phyloP scores from a whole-genome alignment of 2,888 invertebrate species.

The Tipula confusa region DNA sequence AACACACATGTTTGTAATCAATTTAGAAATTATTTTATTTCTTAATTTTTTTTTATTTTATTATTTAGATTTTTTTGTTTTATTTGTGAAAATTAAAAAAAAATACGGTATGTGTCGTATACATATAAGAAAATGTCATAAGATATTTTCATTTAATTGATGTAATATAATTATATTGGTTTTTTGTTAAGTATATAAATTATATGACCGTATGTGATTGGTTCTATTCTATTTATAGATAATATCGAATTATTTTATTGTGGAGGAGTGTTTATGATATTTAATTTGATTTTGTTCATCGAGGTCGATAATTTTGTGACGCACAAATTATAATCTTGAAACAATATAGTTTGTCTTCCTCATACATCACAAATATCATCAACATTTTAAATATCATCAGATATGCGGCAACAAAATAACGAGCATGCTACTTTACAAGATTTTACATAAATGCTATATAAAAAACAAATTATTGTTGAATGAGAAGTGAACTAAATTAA shows the following conservation, averaged over 20 bases:
- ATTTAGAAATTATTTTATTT: background rate
- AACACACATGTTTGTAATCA: conserved; percentile 1
- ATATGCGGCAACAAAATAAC: no score
- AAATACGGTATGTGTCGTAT: background rate
- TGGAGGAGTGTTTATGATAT: no score
- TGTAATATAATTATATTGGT: background rate
- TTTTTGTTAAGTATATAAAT: no score
- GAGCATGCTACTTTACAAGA: background rate
- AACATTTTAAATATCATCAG: no score
- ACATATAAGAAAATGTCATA: background rate
- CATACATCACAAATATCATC: no score
- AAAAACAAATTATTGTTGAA: background rate
- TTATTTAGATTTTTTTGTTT: background rate
- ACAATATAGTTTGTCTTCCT: no score
- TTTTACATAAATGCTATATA: no score
- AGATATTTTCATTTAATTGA: background rate
- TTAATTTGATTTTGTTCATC: no score
- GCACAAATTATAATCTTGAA: no score
- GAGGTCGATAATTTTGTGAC: no score
- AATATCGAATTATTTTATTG: background rate
- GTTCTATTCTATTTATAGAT: background rate
- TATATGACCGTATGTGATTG: no score
- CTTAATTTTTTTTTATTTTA: background rate
- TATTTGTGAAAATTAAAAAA: background rate
- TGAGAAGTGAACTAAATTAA: no score